Evolutionary conservation across 2,113 vertebrate species (phyloP).

Genomic region (Regulus satrapa): DNA sequence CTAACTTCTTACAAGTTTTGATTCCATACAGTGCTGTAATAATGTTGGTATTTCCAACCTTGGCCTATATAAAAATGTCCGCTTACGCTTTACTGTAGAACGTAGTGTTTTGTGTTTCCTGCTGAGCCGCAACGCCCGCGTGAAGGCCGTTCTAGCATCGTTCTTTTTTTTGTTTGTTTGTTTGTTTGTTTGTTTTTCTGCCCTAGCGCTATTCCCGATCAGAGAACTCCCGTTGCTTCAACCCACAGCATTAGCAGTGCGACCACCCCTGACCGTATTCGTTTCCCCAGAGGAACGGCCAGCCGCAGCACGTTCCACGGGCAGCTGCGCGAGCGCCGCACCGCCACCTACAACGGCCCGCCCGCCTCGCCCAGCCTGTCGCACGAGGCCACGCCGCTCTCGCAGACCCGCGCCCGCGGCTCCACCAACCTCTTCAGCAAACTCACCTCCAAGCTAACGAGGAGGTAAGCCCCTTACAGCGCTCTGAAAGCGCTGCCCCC

Average conservation of each 20-base stretch:
- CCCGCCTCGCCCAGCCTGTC: constrained; percentile 94
- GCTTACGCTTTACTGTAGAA: constrained; percentile 15
- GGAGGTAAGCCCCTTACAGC: constrained; percentile 87
- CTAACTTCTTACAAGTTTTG: constrained; percentile 25
- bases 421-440: constrained; percentile 97
- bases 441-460: constrained; percentile 94
- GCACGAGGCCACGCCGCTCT: constrained; percentile 88
- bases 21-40: constrained; percentile 26
- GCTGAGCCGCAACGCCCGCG: neutral
- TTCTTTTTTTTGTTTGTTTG: neutral
- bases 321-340: constrained; percentile 91
- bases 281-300: constrained; percentile 91
- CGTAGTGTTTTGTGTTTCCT: constrained; percentile 20
- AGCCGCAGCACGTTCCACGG: constrained; percentile 97
- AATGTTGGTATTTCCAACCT: constrained; percentile 1
- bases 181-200: neutral
- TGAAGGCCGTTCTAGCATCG: neutral
- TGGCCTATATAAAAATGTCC: constrained; percentile 12
- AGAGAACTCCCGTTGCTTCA: constrained; percentile 89
- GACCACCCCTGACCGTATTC: constrained; percentile 88
- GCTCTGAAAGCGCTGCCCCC: too few relatives aligned
- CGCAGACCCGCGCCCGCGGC: constrained; percentile 89
- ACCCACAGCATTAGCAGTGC: constrained; percentile 93
- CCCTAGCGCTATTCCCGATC: constrained; percentile 80
- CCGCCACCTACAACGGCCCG: constrained; percentile 94